A percentile compares a stretch with the other conserved stretches of the same genome.
Conservation (phyloP, 2,888 invertebrate species). For the Dicyrtoma fusca region DNA sequence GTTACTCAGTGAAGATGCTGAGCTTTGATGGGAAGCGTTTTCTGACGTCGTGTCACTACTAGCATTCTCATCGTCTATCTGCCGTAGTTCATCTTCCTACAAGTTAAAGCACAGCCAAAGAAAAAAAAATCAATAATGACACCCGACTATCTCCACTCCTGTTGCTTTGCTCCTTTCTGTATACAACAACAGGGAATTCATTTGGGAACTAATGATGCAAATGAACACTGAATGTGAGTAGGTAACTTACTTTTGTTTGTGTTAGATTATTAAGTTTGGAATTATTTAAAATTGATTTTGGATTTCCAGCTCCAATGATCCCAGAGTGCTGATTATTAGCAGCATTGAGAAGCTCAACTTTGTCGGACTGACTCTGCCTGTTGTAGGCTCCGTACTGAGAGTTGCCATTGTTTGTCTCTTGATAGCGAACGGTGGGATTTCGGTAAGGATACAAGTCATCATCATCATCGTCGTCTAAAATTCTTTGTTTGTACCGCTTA, state of each 20-base stretch:
- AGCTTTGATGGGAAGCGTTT: constrained; percentile 36
- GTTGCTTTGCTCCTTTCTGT: background rate
- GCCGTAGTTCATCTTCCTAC: constrained; percentile 24
- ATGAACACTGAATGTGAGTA: background rate
- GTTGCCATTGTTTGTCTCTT: constrained; percentile 41
- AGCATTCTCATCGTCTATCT: constrained; percentile 48
- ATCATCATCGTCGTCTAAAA: constrained; percentile 73
- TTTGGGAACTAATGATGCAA: background rate
- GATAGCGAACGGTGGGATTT: constrained; percentile 43
- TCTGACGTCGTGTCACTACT: constrained; percentile 43
- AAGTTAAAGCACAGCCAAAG: no score
- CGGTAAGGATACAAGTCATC: constrained; percentile 61
- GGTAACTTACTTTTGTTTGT: constrained; percentile 15
- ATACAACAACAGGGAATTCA: no score
- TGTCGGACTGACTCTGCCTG: constrained; percentile 42
- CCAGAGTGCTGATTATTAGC: constrained; percentile 5
- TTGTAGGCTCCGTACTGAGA: constrained; percentile 42
- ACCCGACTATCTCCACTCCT: no score
- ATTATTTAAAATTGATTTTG: constrained; percentile 25
- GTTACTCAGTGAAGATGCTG: constrained; percentile 44
- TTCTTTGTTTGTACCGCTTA: constrained; percentile 71
- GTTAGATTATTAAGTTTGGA: constrained; percentile 31
- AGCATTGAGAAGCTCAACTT: constrained; percentile 35
- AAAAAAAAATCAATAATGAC: no score
- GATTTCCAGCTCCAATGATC: background rate